Evolutionary conservation across 2,888 invertebrate species (phyloP).

Genomic region (Homarus gammarus): DNA sequence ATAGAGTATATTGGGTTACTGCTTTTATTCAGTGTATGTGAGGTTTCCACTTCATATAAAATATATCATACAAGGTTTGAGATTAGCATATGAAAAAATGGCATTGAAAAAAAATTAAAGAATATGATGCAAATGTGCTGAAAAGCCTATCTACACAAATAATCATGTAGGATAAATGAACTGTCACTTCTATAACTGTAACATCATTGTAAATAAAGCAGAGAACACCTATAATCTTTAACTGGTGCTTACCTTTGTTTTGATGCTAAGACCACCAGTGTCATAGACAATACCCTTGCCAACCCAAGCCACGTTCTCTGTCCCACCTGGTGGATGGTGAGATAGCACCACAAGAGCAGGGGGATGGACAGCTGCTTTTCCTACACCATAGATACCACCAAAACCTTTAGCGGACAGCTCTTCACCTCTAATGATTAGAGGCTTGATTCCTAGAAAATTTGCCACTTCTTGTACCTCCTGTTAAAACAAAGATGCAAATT

Average conservation of each 20-base stretch:
- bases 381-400: constrained; percentile 93
- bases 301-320: constrained; percentile 89
- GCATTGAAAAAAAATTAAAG: not conserved
- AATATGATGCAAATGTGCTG: not conserved
- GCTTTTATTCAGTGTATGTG: no score
- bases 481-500: not conserved
- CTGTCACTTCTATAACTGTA: constrained; percentile 3
- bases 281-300: constrained; percentile 97
- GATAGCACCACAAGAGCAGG: constrained; percentile 86
- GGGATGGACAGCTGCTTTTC: constrained; percentile 85
- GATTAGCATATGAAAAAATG: not conserved
- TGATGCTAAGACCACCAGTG: constrained; percentile 94
- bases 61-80: not conserved
- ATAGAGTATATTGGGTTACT: no score
- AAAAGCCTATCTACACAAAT: not conserved
- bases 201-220: not conserved
- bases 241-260: constrained; percentile 87
- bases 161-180: not conserved
- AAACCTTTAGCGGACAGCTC: constrained; percentile 88
- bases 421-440: constrained; percentile 88
- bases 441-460: constrained; percentile 84
- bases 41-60: no score
- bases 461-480: constrained; percentile 86
- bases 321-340: constrained; percentile 83
- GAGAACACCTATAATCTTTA: not conserved